Conservation (phyloP, 2,797 vertebrate species). For the Takifugu ocellatus region DNA sequence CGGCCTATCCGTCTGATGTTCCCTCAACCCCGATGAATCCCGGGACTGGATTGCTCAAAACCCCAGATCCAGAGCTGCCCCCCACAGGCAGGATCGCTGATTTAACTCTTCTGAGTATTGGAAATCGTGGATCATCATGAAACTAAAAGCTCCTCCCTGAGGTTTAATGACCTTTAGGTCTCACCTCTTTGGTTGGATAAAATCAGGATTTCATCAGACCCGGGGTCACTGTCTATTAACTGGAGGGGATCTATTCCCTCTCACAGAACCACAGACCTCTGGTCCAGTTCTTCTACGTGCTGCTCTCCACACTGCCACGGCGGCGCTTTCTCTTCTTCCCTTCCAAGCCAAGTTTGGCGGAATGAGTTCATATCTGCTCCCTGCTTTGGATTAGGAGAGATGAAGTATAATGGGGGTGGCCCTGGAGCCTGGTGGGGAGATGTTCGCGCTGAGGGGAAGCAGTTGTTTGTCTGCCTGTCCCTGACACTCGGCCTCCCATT, state of each 20-base stretch:
- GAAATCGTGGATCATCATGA: too few species aligned
- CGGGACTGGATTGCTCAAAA: too few species aligned
- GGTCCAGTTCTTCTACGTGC: slow-evolving; percentile 50
- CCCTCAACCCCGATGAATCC: too few species aligned
- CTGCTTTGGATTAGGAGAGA: slow-evolving; percentile 67
- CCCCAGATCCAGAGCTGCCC: too few species aligned
- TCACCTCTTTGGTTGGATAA: slow-evolving; percentile 69
- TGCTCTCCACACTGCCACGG: slow-evolving; percentile 42
- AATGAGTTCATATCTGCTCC: slow-evolving; percentile 73
- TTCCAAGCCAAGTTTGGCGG: slow-evolving; percentile 55
- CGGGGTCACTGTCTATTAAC: slow-evolving; percentile 66
- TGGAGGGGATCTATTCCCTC: slow-evolving; percentile 78
- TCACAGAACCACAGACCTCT: slow-evolving; percentile 73
- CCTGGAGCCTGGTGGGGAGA: slow-evolving; percentile 68
- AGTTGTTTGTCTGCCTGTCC: slow-evolving; percentile 67
- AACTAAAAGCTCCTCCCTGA: too few species aligned
- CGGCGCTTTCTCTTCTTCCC: slow-evolving; percentile 43
- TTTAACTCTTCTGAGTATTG: too few species aligned
- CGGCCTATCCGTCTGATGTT: too few species aligned
- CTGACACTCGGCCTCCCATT: slow-evolving; percentile 70
- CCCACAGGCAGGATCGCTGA: too few species aligned
- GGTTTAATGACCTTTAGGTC: slow-evolving; percentile 2
- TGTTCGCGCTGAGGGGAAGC: slow-evolving; percentile 63
- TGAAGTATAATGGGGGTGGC: slow-evolving; percentile 69
- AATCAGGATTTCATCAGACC: too few species aligned